Percentiles rank a stretch among this genome's conserved stretches.
Conservation (phyloP, 2,888 invertebrate species). For the Phlogophora meticulosa region DNA sequence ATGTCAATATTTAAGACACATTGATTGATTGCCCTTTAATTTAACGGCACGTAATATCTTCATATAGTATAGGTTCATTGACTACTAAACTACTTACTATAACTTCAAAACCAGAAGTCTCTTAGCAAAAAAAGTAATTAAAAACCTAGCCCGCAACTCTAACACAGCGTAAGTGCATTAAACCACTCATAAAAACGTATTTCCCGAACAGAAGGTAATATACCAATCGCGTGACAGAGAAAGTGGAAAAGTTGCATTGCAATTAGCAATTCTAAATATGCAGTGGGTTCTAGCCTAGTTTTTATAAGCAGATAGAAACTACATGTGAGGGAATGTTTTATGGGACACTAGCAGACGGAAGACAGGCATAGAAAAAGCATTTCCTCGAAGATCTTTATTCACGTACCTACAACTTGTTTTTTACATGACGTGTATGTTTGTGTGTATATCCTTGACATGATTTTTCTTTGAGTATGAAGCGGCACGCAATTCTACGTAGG, state of each 20-base stretch:
- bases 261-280: constrained; percentile 71
- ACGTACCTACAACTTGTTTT: constrained; percentile 15
- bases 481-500: not conserved
- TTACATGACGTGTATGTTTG: constrained; percentile 16
- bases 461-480: constrained; percentile 21
- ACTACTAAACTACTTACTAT: no score
- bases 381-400: constrained; percentile 23
- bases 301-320: constrained; percentile 58
- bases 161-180: constrained; percentile 32
- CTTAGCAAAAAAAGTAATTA: constrained; percentile 16
- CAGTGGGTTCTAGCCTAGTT: constrained; percentile 60
- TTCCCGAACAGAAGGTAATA: constrained; percentile 42
- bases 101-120: constrained; percentile 6
- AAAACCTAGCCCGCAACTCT: constrained; percentile 20
- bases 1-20: not conserved
- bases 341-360: constrained; percentile 32
- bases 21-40: not conserved
- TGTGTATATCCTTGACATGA: constrained; percentile 30
- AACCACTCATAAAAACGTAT: constrained; percentile 46
- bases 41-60: not conserved
- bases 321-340: constrained; percentile 46
- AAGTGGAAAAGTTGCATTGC: constrained; percentile 60
- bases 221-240: constrained; percentile 59
- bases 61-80: no score
- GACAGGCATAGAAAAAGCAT: constrained; percentile 45